Base-by-base conservation (phyloP, 2,888 invertebrate genomes). In the Pollenia griseotomentosa region DNA sequence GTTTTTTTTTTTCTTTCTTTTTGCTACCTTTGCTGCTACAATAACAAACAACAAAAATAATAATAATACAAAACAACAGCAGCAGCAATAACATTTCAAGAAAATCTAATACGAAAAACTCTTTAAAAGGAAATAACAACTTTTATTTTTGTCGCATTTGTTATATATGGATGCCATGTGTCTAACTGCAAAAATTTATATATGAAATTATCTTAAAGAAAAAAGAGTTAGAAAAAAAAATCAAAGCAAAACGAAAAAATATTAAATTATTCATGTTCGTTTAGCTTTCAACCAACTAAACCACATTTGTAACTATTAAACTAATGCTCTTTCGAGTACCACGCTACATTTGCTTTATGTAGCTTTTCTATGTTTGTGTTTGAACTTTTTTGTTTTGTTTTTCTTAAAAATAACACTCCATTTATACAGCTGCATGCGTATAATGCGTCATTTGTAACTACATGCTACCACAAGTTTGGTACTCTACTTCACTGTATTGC, bases 121-220 rank as follows among this genome's bases (percentile, higher is more conserved):
- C 88, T 89, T 82, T 86, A 88, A 89, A 89, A 88, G 89, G 89
- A 87, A 89, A 89, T 88, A 81, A 88, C 89, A 86, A 87, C 89
- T 88, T 89, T 88, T 88, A 79, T 80, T 87, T 84, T 87, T 84
- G 87, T 87, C 86, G 61, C 77, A 77, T 83, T 53, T 73, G 61
- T 87, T 81, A 80, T 81, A 84, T 84, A 81, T 80, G 87, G 83
- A 70, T 81, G 73, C 73, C 77, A 77, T 83, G 65, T 71, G 80
- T 84, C 84, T 80, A 85, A 85, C 84, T 55, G 68, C 73, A 75
- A 55, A 75, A 79, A 71, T 75, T 70, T 48, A 77, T 66, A 44
- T 40, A 44, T n/a, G 65, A 46, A 70, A 23, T 23, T 53, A 42
- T 63, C 33, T 53, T 48, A 53, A 53, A 53, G 8, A 44, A 51